Evolutionary conservation across 2,888 invertebrate genomes (phyloP).

Genomic region (Microctonus brassicae): DNA sequence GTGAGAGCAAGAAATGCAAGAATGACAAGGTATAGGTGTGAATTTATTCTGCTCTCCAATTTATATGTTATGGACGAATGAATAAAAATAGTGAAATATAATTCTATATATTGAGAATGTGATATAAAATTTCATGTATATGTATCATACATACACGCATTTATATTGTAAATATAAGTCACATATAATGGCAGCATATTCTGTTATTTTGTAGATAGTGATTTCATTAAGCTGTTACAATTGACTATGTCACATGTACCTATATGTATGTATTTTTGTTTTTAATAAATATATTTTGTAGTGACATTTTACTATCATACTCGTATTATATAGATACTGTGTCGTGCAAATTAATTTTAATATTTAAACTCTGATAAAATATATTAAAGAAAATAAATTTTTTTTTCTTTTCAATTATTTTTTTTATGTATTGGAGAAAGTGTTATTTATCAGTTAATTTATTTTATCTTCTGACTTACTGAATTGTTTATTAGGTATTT

Average conservation of each 20-base stretch:
- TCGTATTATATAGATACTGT: not conserved
- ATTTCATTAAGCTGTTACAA: slow-evolving; percentile 31
- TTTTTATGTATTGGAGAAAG: too few relatives aligned
- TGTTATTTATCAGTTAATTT: too few relatives aligned
- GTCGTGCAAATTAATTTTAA: too few relatives aligned
- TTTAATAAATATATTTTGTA: slow-evolving; percentile 1
- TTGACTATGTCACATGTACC: slow-evolving; percentile 22
- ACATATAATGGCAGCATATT: not conserved
- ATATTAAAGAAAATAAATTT: too few relatives aligned
- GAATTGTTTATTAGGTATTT: too few relatives aligned
- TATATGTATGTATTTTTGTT: slow-evolving; percentile 8
- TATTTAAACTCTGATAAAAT: too few relatives aligned
- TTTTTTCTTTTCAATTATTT: too few relatives aligned
- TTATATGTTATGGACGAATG: slow-evolving; percentile 3
- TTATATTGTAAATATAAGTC: not conserved
- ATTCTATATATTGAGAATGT: not conserved
- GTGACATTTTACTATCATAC: not conserved
- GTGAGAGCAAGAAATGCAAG: not conserved
- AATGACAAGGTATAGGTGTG: slow-evolving; percentile 1
- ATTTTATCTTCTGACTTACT: too few relatives aligned
- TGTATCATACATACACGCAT: slow-evolving; percentile 49
- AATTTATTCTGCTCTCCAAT: slow-evolving; percentile 18
- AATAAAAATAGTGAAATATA: slow-evolving; percentile 7
- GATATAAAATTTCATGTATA: slow-evolving; percentile 41
- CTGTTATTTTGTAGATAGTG: slow-evolving; percentile 31